Evolutionary conservation across 2,797 vertebrate species (phyloP), one percentile per base, ranked within the genome.

Genomic region (Scyliorhinus canicula): DNA sequence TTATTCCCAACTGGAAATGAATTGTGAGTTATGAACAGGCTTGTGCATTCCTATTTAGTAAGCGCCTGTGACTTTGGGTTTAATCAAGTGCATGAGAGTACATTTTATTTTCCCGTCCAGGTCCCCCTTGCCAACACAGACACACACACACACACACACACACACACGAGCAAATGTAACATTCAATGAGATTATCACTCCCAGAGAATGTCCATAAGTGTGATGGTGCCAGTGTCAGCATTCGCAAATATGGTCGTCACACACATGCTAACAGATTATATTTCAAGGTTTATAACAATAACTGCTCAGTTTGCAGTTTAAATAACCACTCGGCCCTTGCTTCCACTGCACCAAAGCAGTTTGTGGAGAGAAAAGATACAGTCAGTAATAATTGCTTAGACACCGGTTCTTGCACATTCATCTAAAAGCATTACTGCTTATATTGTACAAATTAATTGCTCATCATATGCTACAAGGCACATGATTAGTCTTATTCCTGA

Each of bases 401-500:
- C 52, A 71, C 67, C 31, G 35, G n/a, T 74, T 52, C 65, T 60
- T 50, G 65, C 50, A 55, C 93, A 94, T 94, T 52, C 93, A 94
- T 94, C 93, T 74, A 94, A 94, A 71, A 74, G 93, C 93, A 50
- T 93, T 93, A 93, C 93, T 93, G 93, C 93, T 97, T 97, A 98
- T 97, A 97, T 96, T 67, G 96, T 97, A 96, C 97, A 97, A 98
- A 98, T 98, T 97, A 98, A 98, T 98, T 98, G 97, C 97, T 97
- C 96, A 97, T 98, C 97, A 97, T 98, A 97, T 97, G 97, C 97
- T 97, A 97, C 97, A 96, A 96, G 97, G 97, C 97, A 98, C 96
- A 96, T 97, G 97, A 98, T 98, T 98, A 98, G 97, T 98, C 97
- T 98, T 97, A 96, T 97, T 98, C 97, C 97, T 97, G 97, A 97